These are phyloP conservation scores for Lichenostomus cassidix DNA, from an alignment of 2,113 vertebrate species.

Conservation along the genomic window DNA sequence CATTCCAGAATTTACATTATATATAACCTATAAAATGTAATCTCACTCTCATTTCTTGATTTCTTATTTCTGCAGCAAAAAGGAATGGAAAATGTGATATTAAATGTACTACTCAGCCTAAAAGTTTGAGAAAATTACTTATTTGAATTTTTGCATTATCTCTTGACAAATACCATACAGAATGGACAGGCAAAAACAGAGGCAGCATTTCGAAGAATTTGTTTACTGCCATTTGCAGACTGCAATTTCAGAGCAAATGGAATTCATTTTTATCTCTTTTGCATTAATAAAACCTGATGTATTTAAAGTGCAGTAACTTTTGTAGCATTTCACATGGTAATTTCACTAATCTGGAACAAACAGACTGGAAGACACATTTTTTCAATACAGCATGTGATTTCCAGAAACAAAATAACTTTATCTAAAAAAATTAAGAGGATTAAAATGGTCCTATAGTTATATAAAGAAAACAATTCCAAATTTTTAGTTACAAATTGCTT, in stretches of 20 bases:
- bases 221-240: not conserved
- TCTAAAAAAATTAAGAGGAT: not conserved
- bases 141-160: not conserved
- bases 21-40: not conserved
- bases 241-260: not conserved
- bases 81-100: not conserved
- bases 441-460: not conserved
- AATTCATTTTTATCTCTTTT: not conserved
- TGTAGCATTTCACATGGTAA: constrained; percentile 11
- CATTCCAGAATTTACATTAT: not conserved
- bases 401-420: not conserved
- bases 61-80: constrained; percentile 13
- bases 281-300: not conserved
- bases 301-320: constrained; percentile 45
- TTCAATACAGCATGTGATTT: not conserved
- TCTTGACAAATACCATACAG: constrained; percentile 33
- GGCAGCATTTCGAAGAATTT: not conserved
- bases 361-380: not conserved
- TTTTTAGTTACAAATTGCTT: not conserved
- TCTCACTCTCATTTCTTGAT: not conserved
- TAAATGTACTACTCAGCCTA: not conserved
- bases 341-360: constrained; percentile 27
- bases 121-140: not conserved
- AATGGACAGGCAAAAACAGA: not conserved
- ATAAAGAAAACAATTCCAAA: not conserved